These are phyloP conservation scores for Magallana gigas DNA, from an alignment of 1,140 invertebrate species.

Conservation along the genomic window DNA sequence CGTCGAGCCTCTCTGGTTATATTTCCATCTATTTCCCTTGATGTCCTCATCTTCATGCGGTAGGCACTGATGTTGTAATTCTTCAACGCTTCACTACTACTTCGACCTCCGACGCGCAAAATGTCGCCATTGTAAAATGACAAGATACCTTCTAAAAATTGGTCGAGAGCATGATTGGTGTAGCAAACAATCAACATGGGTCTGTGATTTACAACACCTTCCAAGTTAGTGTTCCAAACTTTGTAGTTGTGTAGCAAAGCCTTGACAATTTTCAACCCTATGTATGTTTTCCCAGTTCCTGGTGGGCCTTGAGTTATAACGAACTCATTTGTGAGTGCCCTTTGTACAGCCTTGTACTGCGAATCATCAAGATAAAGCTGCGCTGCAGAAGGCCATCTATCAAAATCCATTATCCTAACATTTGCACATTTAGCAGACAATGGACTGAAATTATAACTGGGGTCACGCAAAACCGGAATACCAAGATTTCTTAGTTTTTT, in stretches of 20 bases:
- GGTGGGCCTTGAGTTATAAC: conserved; percentile 86
- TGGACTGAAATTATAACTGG: conserved; percentile 49
- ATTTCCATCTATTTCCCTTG: conserved; percentile 31
- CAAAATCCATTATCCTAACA: conserved; percentile 59
- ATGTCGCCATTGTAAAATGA: conserved; percentile 77
- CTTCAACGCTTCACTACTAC: conserved; percentile 79
- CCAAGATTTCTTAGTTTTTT: conserved; percentile 43
- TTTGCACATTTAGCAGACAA: conserved; percentile 35
- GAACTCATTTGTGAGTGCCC: conserved; percentile 80
- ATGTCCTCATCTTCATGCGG: conserved; percentile 39
- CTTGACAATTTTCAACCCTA: conserved; percentile 78
- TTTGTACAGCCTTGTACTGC: conserved; percentile 79
- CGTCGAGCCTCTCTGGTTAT: conserved; percentile 40
- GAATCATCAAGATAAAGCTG: conserved; percentile 77
- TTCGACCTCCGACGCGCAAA: conserved; percentile 87
- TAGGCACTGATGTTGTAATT: conserved; percentile 57
- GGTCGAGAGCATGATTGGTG: conserved; percentile 93
- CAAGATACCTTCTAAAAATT: conserved; percentile 87
- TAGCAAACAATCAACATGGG: conserved; percentile 90
- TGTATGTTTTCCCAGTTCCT: conserved; percentile 77
- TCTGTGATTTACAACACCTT: conserved; percentile 39
- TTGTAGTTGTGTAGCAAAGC: conserved; percentile 73
- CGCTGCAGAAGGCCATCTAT: conserved; percentile 68
- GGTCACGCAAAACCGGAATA: conserved; percentile 11
- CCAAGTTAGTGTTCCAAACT: conserved; percentile 62